These are phyloP conservation scores for Drosophila hydei DNA, from an alignment of 1,140 invertebrate species.

Conservation along the genomic window DNA sequence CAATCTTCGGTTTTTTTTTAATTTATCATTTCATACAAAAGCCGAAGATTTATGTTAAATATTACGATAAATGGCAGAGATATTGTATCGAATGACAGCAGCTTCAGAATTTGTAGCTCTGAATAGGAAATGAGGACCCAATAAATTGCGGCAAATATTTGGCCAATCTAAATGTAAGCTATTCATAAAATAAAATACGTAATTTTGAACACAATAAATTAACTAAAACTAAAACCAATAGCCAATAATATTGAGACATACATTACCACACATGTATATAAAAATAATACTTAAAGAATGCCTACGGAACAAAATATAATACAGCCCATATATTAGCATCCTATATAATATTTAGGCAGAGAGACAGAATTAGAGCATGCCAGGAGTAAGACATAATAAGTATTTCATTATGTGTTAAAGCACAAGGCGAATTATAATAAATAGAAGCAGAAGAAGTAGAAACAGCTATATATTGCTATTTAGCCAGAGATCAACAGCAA, in stretches of 20 bases:
- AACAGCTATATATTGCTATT: conserved; percentile 5
- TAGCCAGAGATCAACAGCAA: conserved; percentile 30
- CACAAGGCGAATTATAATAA: conserved; percentile 1
- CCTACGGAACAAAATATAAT: background rate
- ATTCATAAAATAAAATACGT: conserved; percentile 39
- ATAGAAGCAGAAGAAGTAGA: conserved; percentile 6
- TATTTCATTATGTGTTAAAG: conserved; percentile 28
- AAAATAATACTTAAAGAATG: background rate
- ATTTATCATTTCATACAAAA: background rate
- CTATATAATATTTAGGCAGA: conserved; percentile 4
- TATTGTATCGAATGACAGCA: too few species aligned
- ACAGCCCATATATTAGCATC: too few species aligned
- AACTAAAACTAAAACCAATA: conserved; percentile 39
- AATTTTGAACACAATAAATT: conserved; percentile 16
- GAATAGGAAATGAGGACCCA: too few species aligned
- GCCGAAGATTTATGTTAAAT: background rate
- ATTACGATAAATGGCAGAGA: too few species aligned
- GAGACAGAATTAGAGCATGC: conserved; percentile 30
- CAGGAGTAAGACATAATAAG: conserved; percentile 7
- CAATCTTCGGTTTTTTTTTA: too few species aligned
- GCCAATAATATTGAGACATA: conserved; percentile 44
- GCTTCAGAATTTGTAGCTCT: too few species aligned
- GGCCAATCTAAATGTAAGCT: conserved; percentile 31
- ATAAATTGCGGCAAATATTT: too few species aligned
- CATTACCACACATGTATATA: conserved; percentile 19